A percentile compares a stretch with the other conserved stretches of the same genome.
Conservation (phyloP, 2,888 invertebrate species). For the Leptarthrus brevirostris region DNA sequence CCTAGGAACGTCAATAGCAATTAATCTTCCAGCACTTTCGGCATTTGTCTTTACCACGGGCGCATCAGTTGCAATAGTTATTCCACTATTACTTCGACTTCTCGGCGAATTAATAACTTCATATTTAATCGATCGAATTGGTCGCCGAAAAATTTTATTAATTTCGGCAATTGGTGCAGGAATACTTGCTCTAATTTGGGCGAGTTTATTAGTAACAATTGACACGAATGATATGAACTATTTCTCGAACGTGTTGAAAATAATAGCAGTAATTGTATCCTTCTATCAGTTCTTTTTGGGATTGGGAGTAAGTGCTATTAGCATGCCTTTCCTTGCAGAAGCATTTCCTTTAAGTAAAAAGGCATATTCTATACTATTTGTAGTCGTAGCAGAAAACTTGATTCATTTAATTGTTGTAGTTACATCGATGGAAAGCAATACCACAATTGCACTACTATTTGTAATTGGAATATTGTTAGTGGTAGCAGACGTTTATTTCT, state of each 20-base stretch:
- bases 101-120: not conserved
- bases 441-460: not conserved
- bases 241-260: too few relatives aligned
- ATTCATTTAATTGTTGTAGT: not conserved
- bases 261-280: not conserved
- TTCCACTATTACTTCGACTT: not conserved
- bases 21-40: not conserved
- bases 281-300: conserved; percentile 39
- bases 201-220: not conserved
- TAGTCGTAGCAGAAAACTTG: not conserved
- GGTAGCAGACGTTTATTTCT: not conserved
- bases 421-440: not conserved
- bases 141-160: conserved; percentile 1
- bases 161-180: not conserved
- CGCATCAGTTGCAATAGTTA: not conserved
- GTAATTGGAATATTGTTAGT: conserved; percentile 12
- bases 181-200: not conserved
- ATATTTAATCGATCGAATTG: conserved; percentile 2
- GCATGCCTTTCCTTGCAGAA: not conserved
- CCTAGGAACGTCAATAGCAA: conserved; percentile 4
- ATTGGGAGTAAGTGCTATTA: not conserved
- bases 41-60: not conserved
- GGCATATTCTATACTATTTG: not conserved
- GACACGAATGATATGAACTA: not conserved
- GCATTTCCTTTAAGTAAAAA: conserved; percentile 8